Conservation (phyloP, 2,113 vertebrate genomes). For the Gopherus evgoodei region DNA sequence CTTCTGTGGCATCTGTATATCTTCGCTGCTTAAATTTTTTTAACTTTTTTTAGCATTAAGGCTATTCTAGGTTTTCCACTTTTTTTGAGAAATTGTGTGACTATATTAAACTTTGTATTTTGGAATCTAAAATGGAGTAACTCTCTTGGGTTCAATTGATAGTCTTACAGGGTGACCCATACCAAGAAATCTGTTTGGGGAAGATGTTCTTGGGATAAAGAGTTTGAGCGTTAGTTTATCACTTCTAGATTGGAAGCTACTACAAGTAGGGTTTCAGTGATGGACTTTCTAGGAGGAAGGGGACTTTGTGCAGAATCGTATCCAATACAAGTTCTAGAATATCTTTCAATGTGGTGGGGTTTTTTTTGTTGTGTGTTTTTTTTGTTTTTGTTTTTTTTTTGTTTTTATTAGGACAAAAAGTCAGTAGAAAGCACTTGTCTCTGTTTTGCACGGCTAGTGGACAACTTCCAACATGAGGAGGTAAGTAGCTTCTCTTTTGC, state of each 20-base stretch:
- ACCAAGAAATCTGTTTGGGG: background rate
- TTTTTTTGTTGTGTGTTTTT: background rate
- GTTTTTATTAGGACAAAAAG: conserved; percentile 91
- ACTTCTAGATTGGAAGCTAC: background rate
- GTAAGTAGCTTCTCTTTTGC: conserved; percentile 68
- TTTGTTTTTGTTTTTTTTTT: background rate
- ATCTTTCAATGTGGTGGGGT: background rate
- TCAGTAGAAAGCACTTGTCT: conserved; percentile 99
- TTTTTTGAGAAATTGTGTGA: background rate
- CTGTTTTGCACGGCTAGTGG: conserved; percentile 98
- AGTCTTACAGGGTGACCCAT: background rate
- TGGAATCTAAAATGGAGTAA: background rate
- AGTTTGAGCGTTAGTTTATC: background rate
- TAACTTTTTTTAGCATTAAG: background rate
- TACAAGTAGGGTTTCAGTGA: background rate
- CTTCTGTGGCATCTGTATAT: background rate
- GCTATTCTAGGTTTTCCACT: background rate
- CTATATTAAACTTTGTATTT: background rate
- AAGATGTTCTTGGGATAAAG: background rate
- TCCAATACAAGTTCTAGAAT: background rate
- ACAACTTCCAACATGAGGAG: conserved; percentile 99
- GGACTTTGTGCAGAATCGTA: background rate
- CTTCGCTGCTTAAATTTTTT: background rate
- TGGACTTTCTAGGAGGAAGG: background rate
- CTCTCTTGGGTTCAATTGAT: background rate